Conservation (phyloP, 30 jellyfish, hydroid and myxozoan genomes). For the Aurelia sp. region DNA sequence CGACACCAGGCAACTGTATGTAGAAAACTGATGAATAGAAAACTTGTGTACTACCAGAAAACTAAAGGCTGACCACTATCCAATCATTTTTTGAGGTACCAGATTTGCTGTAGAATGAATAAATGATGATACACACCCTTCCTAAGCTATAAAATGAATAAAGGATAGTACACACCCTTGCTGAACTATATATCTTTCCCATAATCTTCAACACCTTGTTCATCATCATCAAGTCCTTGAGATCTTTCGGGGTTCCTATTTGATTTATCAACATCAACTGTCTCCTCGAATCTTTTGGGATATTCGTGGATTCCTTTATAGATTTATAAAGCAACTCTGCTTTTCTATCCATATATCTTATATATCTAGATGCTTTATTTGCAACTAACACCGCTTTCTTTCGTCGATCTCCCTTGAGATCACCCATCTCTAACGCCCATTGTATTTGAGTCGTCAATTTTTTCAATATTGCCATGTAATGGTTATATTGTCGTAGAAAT, state of each 20-base stretch:
- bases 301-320: constrained; percentile 14
- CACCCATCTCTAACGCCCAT: constrained; percentile 77
- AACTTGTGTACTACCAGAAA: no score
- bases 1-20: no score
- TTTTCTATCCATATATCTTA: constrained; percentile 25
- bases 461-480: constrained; percentile 68
- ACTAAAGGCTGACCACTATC: no score
- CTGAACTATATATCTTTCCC: constrained; percentile 77
- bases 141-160: no score
- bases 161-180: constrained; percentile 50
- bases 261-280: constrained; percentile 79
- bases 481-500: constrained; percentile 68
- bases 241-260: constrained; percentile 68
- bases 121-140: no score
- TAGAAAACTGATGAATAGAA: no score
- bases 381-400: constrained; percentile 48
- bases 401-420: constrained; percentile 29
- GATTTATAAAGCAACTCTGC: constrained; percentile 61
- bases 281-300: constrained; percentile 58
- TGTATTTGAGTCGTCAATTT: constrained; percentile 30
- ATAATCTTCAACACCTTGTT: constrained; percentile 56
- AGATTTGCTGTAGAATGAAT: no score
- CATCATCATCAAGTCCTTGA: constrained; percentile 36
- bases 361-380: constrained; percentile 35
- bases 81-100: no score